Base-by-base conservation (phyloP, 64 coral and sea anemone species). In the Porites lutea region DNA sequence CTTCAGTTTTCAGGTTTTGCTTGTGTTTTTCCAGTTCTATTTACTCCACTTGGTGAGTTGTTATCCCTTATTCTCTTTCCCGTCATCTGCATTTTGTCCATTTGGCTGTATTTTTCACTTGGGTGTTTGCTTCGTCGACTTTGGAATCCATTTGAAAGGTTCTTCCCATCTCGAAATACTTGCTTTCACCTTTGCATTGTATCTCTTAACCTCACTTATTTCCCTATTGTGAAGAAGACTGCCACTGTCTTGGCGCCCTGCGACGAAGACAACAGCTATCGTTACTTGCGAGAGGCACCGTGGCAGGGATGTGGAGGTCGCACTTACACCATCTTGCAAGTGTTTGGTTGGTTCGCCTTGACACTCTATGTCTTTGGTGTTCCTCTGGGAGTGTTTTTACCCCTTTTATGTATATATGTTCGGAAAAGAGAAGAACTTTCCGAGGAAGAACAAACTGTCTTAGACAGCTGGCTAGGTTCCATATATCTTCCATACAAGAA, bases 201-300 rank as follows among this genome's bases (percentile, higher is more conserved):
- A 16, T 97, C 65, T 51, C 75, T 97, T 13, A 93, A 91, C 50
- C 70, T 97, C 21, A 97, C 95, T 5, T 97, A 93, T 65, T 97
- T 97, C 79, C 95, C 95, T 13, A 87, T 97, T 82, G 92, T 90
- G 6, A 86, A 88, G 65, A 89, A 73, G 43, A 75, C 95, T 13
- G 62, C 87, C 48, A 59, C 87, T 65, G 87, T 91, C 46, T 79
- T 96, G 45, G 72, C 92, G 27, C 88, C 15, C 47, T 97, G 95
- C 57, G 61, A 21, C 67, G 22, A 80, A n/a, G 88, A 94, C 22
- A 54, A 59, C 13, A 19, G 20, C 13, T 57, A 75, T 4, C 60
- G 37, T 23, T 93, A 88, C 53, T 67, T 97, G 74, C 47, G 45
- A 18, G 73, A 82, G 18, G 92, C 91, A 65, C 95, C 95, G 9